Evolutionary conservation across 2,797 vertebrate genomes (phyloP), one percentile per base, ranked within the genome.

Genomic region (Sebastes diploproa): DNA sequence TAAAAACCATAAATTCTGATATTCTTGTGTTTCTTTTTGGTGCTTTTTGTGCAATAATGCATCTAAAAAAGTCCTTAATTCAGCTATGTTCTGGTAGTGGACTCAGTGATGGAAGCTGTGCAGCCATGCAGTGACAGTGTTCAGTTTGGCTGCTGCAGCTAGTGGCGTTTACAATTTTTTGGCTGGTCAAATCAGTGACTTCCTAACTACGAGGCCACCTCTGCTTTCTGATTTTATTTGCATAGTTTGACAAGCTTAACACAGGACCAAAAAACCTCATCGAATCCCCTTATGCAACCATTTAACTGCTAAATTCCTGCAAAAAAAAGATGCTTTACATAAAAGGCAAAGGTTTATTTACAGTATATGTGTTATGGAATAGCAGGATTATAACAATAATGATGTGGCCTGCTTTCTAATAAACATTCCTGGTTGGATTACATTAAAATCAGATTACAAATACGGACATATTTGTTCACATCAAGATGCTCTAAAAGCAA

Each of bases 241-340:
- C 50, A 63, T 25, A 10, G 50, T 80, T 69, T 56, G 67, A 29
- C 20, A 10, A 73, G 32, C 34, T 58, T 63, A 71, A 9, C 2
- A 12, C 27, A 25, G 25, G n/a, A 23, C 10, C 16, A 60, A 9
- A 67, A 69, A 76, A 56, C 46, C 56, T 71, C 81, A 56, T 66
- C 7, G 64, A 81, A 84, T 78, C 74, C 80, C 14, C 46, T 83
- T 72, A 78, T 55, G 67, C 67, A 76, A 75, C 68, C 50, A 18
- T 25, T 50, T 36, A 27, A 78, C 38, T 63, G 42, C 36, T n/a
- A 27, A 56, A 56, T 20, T 42, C 23, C n/a, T 22, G 7, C 25
- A 34, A 30, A 34, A 67, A 65, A 46, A 32, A 18, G 6, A 29
- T 34, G 42, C 11, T 61, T 20, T 1, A 30, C 9, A 27, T 12